Evolutionary conservation across 2,113 vertebrate genomes (phyloP).

Genomic region (Glaucidium brasilianum): DNA sequence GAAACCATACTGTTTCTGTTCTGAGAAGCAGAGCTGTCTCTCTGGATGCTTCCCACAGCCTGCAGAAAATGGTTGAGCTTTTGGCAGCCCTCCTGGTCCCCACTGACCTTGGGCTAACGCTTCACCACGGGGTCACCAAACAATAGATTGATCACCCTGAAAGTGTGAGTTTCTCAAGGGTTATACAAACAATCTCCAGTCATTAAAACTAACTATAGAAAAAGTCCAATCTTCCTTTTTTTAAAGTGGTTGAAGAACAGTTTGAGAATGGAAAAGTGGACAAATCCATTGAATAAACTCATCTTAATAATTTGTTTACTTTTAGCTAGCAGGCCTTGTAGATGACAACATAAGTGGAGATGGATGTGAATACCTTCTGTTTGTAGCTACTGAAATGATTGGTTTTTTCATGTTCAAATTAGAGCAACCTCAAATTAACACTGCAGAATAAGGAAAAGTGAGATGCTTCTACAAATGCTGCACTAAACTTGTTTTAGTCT

Average conservation of each 20-base stretch:
- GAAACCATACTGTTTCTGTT: background rate
- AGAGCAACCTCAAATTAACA: background rate
- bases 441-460: background rate
- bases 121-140: background rate
- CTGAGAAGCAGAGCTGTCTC: background rate
- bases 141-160: conserved; percentile 40
- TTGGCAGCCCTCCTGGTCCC: background rate
- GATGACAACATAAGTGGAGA: background rate
- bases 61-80: background rate
- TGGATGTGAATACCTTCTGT: background rate
- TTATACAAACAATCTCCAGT: conserved; percentile 45
- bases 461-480: background rate
- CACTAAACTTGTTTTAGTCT: background rate
- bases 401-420: background rate
- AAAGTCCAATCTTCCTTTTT: background rate
- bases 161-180: background rate
- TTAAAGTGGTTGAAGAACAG: background rate
- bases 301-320: background rate
- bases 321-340: background rate
- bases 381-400: background rate
- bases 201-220: background rate
- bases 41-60: background rate
- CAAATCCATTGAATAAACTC: background rate
- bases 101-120: background rate
- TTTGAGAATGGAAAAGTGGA: background rate